Conservation (phyloP, 2,888 invertebrate species). For the Euzophera pinguis region DNA sequence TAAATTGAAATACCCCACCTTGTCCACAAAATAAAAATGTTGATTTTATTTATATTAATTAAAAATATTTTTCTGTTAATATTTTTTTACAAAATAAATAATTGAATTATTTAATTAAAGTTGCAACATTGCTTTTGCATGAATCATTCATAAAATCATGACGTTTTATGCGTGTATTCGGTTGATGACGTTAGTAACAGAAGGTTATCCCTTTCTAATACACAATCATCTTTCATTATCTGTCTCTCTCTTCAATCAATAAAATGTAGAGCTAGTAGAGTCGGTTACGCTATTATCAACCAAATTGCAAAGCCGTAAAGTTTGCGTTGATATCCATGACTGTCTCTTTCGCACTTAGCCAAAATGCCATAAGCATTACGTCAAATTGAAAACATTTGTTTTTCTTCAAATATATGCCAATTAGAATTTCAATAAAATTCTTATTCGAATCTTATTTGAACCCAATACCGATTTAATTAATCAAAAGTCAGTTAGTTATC, state of each 20-base stretch:
- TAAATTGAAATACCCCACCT: background rate
- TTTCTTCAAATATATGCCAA: background rate
- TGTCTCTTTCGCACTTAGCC: background rate
- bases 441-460: background rate
- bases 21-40: background rate
- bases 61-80: too few species aligned
- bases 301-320: background rate
- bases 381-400: background rate
- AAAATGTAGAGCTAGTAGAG: slow-evolving; percentile 15
- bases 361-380: background rate
- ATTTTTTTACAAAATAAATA: too few species aligned
- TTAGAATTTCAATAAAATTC: background rate
- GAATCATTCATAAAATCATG: too few species aligned
- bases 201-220: background rate
- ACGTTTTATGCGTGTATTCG: too few species aligned
- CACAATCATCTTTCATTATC: background rate
- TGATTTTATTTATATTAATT: background rate
- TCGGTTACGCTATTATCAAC: background rate
- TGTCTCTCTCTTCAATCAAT: slow-evolving; percentile 23
- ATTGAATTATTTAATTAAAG: too few species aligned
- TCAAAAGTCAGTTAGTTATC: background rate
- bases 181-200: too few species aligned
- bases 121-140: too few species aligned
- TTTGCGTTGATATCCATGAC: background rate
- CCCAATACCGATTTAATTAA: background rate